phyloP scores from a whole-genome alignment of 1,140 invertebrate genomes.

The Saccostrea echinata region DNA sequence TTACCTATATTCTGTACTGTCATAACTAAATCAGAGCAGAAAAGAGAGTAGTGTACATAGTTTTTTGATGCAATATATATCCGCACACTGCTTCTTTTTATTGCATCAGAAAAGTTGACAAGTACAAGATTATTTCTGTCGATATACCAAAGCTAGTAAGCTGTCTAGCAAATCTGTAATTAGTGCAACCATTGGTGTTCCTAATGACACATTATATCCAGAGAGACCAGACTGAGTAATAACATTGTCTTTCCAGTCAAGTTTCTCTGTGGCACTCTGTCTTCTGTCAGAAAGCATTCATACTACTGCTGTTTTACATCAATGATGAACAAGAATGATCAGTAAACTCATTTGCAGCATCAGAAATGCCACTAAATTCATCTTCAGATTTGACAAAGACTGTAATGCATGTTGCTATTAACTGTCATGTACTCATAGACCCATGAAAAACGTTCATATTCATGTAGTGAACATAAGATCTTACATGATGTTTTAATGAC shows the following conservation, averaged over 20 bases:
- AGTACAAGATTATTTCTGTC: too few species aligned
- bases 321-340: conserved; percentile 17
- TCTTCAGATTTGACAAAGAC: not conserved
- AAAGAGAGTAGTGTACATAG: too few species aligned
- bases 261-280: conserved; percentile 19
- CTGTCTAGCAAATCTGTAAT: not conserved
- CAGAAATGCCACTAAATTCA: not conserved
- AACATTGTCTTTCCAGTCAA: not conserved
- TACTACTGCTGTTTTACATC: not conserved
- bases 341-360: not conserved
- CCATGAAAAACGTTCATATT: conserved; percentile 10
- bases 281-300: not conserved
- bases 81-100: too few species aligned
- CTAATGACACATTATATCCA: not conserved
- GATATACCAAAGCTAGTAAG: not conserved
- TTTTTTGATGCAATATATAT: too few species aligned
- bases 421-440: not conserved
- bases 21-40: too few species aligned
- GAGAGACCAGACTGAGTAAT: not conserved
- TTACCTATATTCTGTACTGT: too few species aligned
- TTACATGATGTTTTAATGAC: not conserved
- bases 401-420: not conserved
- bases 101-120: too few species aligned
- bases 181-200: conserved; percentile 15
- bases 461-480: not conserved